Conservation (phyloP, 2,797 vertebrate genomes). For the Acipenser ruthenus region DNA sequence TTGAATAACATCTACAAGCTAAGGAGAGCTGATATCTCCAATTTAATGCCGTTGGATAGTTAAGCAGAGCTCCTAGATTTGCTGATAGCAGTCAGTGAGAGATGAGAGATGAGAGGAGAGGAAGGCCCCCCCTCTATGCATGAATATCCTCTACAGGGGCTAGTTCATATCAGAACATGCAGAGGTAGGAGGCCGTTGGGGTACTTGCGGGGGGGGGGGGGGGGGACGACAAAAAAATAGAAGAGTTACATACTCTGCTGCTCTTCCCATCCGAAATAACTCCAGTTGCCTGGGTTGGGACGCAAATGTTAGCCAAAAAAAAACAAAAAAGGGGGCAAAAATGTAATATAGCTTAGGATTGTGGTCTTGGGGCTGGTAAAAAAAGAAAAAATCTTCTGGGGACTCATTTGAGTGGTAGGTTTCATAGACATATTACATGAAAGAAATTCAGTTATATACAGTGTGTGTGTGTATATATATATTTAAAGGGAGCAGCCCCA, state of each 20-base stretch:
- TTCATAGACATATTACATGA: too few species aligned
- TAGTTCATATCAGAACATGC: slow-evolving; percentile 43
- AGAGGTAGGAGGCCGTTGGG: slow-evolving; percentile 36
- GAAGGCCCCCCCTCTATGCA: slow-evolving; percentile 33
- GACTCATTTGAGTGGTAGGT: too few species aligned
- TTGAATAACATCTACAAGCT: too few species aligned
- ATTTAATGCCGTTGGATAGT: too few species aligned
- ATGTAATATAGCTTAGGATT: slow-evolving; percentile 23
- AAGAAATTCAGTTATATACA: too few species aligned
- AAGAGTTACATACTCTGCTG: slow-evolving; percentile 85
- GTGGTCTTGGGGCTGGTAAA: slow-evolving; percentile 12
- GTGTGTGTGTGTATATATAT: too few species aligned
- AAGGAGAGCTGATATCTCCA: too few species aligned
- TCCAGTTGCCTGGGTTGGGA: slow-evolving; percentile 84
- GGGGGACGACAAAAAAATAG: slow-evolving; percentile 39
- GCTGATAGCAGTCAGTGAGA: too few species aligned
- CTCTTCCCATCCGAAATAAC: slow-evolving; percentile 95
- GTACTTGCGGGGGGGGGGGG: slow-evolving; percentile 47
- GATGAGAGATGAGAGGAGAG: slow-evolving; percentile 18
- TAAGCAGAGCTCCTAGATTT: too few species aligned
- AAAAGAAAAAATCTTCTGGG: slow-evolving; percentile 8
- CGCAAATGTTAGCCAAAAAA: slow-evolving; percentile 68
- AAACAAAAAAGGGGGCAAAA: slow-evolving; percentile 38
- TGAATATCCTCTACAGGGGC: slow-evolving; percentile 41
- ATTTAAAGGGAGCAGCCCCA: too few species aligned